These are phyloP conservation scores for Tolypeutes matacus DNA, from an alignment of 2,797 vertebrate genomes.

Conservation along the genomic window DNA sequence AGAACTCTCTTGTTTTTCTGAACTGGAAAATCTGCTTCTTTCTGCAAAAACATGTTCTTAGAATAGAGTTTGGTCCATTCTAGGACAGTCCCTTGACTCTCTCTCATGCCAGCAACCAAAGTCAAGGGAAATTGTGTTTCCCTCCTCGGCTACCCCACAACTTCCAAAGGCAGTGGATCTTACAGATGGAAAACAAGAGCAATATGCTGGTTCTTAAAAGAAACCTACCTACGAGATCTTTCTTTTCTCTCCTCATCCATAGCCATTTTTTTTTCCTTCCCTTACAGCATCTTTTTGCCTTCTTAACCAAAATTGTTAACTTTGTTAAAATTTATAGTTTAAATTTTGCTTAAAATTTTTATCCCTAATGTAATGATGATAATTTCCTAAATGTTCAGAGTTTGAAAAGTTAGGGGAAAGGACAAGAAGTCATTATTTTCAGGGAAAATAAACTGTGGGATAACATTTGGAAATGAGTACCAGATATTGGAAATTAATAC, in stretches of 20 bases:
- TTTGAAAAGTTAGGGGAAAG: conserved; percentile 42
- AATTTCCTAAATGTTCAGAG: conserved; percentile 49
- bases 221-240: background rate
- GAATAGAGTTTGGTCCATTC: conserved; percentile 52
- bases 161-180: background rate
- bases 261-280: background rate
- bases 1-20: conserved; percentile 69
- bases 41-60: conserved; percentile 55
- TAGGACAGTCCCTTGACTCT: background rate
- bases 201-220: background rate
- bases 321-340: conserved; percentile 48
- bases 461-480: conserved; percentile 36
- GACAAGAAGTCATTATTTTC: conserved; percentile 3
- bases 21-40: conserved; percentile 60
- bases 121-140: conserved; percentile 44
- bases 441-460: conserved; percentile 7
- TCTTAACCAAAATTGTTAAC: background rate
- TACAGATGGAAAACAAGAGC: background rate
- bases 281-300: background rate
- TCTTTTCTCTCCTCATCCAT: background rate
- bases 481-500: background rate
- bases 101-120: background rate
- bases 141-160: background rate
- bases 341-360: conserved; percentile 41
- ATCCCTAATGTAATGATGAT: background rate